Base-by-base conservation (phyloP, 2,113 vertebrate genomes). In the Blennius ocellaris region DNA sequence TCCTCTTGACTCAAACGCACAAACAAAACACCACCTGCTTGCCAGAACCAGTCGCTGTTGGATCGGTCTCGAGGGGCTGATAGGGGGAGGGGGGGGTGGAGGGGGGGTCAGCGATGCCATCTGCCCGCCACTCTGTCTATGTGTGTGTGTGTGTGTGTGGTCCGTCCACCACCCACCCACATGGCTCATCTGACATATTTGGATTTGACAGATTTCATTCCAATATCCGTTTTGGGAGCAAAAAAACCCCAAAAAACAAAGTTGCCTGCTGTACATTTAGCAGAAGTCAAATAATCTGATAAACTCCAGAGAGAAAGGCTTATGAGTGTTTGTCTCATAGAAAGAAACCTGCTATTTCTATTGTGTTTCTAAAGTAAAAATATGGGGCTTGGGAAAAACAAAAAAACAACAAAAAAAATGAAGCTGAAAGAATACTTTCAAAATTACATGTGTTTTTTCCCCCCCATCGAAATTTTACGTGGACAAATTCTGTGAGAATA, bases 51-150 rank as follows among this genome's bases (percentile, higher is more conserved):
- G 76, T 83, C 74, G 61, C 62, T 59, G 6, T 70, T 74, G 81
- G 75, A 80, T 38, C 14, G 40, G 62, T 82, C 86, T 56, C 78
- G 2, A 83, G 85, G 76, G 86, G 69, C 17, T 75, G 21, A 30
- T 30, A 4, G 50, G 51, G 69, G 65, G 38, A 53, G 78, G 59
- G 21, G 50, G 51, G 69, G 65, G 38, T 53, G 80, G 59, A 62
- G 72, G 39, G 41, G 73, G 82, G 76, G 86, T 80, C 81, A 7
- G 60, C 60, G 52, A 47, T 37, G 80, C 90, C 90, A 90, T 87
- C 86, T 90, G 88, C 81, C 79, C 77, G 55, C 30, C 17, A 5
- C 58, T 76, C n/a, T 60, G 47, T 53, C 17, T 44, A 40, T 51
- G 68, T 61, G 58, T 56, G 54, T 58, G 74, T 63, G 44, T 72